A percentile compares a stretch with the other conserved stretches of the same genome.
phyloP scores from a whole-genome alignment of 2,888 invertebrate species.

The Sinopyrophorus schimmeli region DNA sequence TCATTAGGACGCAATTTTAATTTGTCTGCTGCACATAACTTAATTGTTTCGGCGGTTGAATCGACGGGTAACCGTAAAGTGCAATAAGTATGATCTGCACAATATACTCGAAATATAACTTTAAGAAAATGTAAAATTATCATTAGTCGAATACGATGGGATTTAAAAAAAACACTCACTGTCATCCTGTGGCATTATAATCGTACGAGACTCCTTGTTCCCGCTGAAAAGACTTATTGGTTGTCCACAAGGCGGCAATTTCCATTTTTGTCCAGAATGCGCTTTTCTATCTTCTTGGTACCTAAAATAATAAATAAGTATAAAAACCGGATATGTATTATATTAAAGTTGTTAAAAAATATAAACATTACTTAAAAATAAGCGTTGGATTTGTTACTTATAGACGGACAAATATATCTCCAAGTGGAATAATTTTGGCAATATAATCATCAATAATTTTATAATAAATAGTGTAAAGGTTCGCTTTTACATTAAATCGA shows the following conservation, averaged over 20 bases:
- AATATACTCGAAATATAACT: slow-evolving; percentile 80
- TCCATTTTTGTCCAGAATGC: slow-evolving; percentile 69
- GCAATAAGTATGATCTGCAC: slow-evolving; percentile 81
- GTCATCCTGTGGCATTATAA: slow-evolving; percentile 68
- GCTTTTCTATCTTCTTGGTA: slow-evolving; percentile 64
- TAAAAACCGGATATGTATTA: too few species aligned
- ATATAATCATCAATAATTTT: too few species aligned
- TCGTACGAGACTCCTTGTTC: slow-evolving; percentile 58
- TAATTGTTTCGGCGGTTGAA: slow-evolving; percentile 72
- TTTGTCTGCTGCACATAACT: slow-evolving; percentile 73
- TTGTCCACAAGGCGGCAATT: slow-evolving; percentile 69
- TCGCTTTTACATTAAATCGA: too few species aligned
- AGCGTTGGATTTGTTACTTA: too few species aligned
- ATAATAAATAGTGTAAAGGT: too few species aligned
- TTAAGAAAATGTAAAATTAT: slow-evolving; percentile 42
- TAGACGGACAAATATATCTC: too few species aligned
- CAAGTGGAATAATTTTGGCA: too few species aligned
- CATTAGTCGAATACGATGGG: not conserved
- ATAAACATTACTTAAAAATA: too few species aligned
- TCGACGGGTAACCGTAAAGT: slow-evolving; percentile 74
- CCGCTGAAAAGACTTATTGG: slow-evolving; percentile 69
- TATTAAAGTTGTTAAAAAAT: too few species aligned
- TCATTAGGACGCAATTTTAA: slow-evolving; percentile 68
- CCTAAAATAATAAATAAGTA: slow-evolving; percentile 35
- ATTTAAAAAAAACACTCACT: slow-evolving; percentile 62